Base-by-base conservation (phyloP, 1,140 invertebrate species). In the Drosophila ohnishii region DNA sequence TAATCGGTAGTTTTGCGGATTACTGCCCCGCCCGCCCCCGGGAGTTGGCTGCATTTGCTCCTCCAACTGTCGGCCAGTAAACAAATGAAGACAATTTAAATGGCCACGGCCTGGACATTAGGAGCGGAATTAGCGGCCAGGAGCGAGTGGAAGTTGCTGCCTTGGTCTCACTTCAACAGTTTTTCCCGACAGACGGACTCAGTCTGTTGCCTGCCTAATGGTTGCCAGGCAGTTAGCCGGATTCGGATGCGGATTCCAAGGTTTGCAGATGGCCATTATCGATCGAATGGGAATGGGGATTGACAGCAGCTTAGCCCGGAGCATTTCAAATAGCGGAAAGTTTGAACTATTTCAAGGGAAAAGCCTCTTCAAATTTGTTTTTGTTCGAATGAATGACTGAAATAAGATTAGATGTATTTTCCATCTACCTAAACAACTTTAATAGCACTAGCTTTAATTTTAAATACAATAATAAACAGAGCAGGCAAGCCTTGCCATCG, bases 71-170 rank as follows among this genome's bases (percentile, higher is more conserved):
- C 61, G 55, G 48, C 58, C 75, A 78, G 83, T 85, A 86, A 82
- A 82, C 82, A 86, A 85, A 85, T 85, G 83, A 86, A 86, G 82
- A 86, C 82, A 86, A 87, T 86, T 87, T 79, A 86, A 86, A 82
- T 86, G 83, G 82, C 82, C 75, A 80, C 71, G 75, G 80, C 80
- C 73, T 50, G 47, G 69, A 62, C 80, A 82, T 82, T 83, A 78
- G 67, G 55, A 76, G 60, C 50, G 70, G 62, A 71, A 78, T 63
- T 85, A 77, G 75, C 65, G 64, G 77, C 67, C 56, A 48, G 51
- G 62, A 48, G 51, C 66, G 76, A 77, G 59, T 84, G 69, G 58
- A 65, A 78, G 74, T 77, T 59, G 80, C 47, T 57, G 70, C 79
- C 47, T 53, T 37, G 48, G 72, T 45, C 58, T 45, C 22, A 47